Base-by-base conservation (phyloP, 2,113 vertebrate genomes). In the Oxyruncus cristatus region DNA sequence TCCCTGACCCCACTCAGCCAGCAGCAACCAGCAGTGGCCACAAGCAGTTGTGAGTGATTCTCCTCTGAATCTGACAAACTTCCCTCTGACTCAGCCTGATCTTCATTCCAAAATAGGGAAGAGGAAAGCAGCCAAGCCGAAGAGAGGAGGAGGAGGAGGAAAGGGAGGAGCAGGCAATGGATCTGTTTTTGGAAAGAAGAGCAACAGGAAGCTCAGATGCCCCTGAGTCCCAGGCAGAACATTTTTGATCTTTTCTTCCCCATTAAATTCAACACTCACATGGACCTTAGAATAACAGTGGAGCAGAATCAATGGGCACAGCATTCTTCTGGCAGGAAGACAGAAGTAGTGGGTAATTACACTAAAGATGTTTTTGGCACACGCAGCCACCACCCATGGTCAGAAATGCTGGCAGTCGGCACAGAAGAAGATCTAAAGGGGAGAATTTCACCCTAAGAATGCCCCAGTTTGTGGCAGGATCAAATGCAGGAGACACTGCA, bases 81-180 rank as follows among this genome's bases (percentile, higher is more conserved):
- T 92, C 52, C 5, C 75, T 95, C 75, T 94, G 92, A 93, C 79
- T 96, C 93, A 96, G 77, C n/a, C 78, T 66, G 59, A 49, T 92
- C 76, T 47, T 88, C 66, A 33, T 73, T 87, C 89, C 94, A 92
- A 92, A 95, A 79, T 3, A 94, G 77, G 77, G 53, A 88, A 76
- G 62, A 44, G 49, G 70, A 93, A 82, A 85, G 89, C 84, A 65
- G 84, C 91, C 94, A 94, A 82, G 82, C n/a, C 2, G 4, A 50
- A 59, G n/a, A 50, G 65, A 91, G 56, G 75, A 92, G 72, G 46
- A 91, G 72, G 46, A 90, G 72, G 6, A 88, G 52, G 78, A 75
- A 95, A 91, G 74, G 81, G 70, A 94, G 80, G 91, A 91, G 81
- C 70, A 73, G 81, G 74, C 91, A 62, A 32, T 17, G 41, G 42